A percentile compares a stretch with the other conserved stretches of the same genome.
phyloP scores from a whole-genome alignment of 2,113 vertebrate genomes.

The Apus apus region DNA sequence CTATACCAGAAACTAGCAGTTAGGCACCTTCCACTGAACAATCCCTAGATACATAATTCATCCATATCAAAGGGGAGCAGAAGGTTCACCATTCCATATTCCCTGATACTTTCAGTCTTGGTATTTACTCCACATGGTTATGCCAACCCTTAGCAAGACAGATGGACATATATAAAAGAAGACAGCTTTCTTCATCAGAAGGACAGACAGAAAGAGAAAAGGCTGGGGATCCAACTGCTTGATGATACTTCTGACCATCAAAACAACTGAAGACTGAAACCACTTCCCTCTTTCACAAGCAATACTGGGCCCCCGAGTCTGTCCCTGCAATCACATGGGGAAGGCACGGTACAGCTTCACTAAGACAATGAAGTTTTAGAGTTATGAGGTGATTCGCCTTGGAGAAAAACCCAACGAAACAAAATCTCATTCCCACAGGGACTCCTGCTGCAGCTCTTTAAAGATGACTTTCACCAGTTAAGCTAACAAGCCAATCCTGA shows the following conservation, averaged over 20 bases:
- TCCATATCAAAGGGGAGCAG: rapidly evolving
- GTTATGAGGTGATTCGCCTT: not conserved
- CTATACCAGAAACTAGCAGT: not conserved
- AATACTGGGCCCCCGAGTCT: not conserved
- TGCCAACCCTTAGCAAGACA: not conserved
- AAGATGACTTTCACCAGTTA: not conserved
- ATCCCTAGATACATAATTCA: not conserved
- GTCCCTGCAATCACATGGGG: not conserved
- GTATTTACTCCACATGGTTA: not conserved
- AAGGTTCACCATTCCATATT: not conserved
- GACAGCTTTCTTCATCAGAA: not conserved
- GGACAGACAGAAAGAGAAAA: not conserved
- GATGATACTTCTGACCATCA: not conserved
- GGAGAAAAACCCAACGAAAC: not conserved
- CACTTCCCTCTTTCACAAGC: not conserved
- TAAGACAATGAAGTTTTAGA: not conserved
- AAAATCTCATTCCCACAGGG: not conserved
- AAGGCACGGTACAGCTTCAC: not conserved
- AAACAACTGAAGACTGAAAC: not conserved
- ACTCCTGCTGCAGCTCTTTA: not conserved
- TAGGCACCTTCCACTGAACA: not conserved
- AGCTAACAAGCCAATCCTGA: not conserved
- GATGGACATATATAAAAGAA: not conserved
- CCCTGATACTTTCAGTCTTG: not conserved
- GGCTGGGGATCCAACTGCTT: not conserved